These are phyloP conservation scores for Aphidius ervi DNA, from an alignment of 1,140 invertebrate species.

Conservation along the genomic window DNA sequence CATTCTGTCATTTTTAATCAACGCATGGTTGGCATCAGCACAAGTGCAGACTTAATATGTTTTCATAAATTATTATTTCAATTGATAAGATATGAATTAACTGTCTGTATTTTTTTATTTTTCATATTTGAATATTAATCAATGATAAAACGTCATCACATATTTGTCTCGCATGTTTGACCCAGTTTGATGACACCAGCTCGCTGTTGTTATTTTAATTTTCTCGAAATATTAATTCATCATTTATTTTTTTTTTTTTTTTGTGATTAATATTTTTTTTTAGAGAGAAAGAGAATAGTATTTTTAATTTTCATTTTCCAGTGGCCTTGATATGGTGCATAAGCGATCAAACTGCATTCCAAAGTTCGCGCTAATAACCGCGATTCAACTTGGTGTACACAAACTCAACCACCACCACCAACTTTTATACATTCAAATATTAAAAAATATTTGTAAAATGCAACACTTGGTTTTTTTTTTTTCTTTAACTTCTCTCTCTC, in stretches of 20 bases:
- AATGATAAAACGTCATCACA: too few relatives aligned
- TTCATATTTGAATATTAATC: too few relatives aligned
- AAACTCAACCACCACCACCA: constrained; percentile 5
- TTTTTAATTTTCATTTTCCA: constrained; percentile 34
- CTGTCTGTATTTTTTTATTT: too few relatives aligned
- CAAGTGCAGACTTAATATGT: neutral
- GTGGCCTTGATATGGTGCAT: constrained; percentile 40
- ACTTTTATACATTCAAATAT: too few relatives aligned
- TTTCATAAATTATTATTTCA: neutral
- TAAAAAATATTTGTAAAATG: too few relatives aligned
- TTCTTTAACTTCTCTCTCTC: too few relatives aligned
- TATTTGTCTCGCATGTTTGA: too few relatives aligned
- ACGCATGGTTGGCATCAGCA: neutral
- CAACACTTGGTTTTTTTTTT: too few relatives aligned
- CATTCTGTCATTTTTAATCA: constrained; percentile 22
- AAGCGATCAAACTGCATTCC: constrained; percentile 47
- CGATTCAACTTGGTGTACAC: constrained; percentile 19
- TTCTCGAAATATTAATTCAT: too few relatives aligned
- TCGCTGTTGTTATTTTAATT: too few relatives aligned
- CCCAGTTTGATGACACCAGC: too few relatives aligned
- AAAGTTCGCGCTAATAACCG: constrained; percentile 28
- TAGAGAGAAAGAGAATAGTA: neutral
- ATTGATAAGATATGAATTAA: too few relatives aligned
- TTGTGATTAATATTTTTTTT: neutral
- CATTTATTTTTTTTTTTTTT: neutral